These are phyloP conservation scores for Catostylus mosaicus DNA, from an alignment of 30 jellyfish, hydroid and myxozoan species.

Conservation along the genomic window DNA sequence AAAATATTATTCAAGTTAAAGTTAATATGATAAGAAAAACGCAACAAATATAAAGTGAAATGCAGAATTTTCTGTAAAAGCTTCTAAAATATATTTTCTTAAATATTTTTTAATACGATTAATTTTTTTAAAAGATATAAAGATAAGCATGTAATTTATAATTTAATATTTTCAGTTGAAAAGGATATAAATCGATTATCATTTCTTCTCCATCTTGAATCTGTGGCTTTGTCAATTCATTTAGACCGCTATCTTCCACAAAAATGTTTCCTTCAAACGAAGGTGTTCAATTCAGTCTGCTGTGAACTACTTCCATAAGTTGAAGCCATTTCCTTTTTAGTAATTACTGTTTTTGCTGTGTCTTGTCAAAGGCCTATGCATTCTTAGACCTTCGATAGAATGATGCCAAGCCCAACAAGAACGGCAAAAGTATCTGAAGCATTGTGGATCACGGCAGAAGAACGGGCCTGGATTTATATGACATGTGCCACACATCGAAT, in stretches of 20 bases:
- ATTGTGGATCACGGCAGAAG: conserved; percentile 94
- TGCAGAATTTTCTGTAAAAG: not conserved
- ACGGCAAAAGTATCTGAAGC: conserved; percentile 92
- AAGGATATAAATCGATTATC: not conserved
- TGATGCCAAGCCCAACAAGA: conserved; percentile 99
- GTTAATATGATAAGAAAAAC: not conserved
- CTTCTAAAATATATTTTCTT: not conserved
- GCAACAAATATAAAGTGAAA: not conserved
- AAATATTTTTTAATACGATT: too few species aligned
- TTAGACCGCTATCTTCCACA: too few species aligned
- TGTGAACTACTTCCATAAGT: too few species aligned
- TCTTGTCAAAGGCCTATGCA: conserved; percentile 95
- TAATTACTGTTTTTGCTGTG: conserved; percentile 82
- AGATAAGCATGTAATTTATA: too few species aligned
- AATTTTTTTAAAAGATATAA: too few species aligned
- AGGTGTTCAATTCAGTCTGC: too few species aligned
- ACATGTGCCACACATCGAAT: conserved; percentile 97
- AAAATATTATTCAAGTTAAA: too few species aligned
- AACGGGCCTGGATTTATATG: conserved; percentile 95
- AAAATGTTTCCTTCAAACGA: too few species aligned
- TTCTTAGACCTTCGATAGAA: conserved; percentile 79
- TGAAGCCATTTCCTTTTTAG: not conserved
- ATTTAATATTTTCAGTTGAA: not conserved
- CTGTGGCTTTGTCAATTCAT: too few species aligned
- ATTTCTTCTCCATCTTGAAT: too few species aligned